Evolutionary conservation across 2,888 invertebrate genomes (phyloP).

Genomic region (Adela reaumurella): DNA sequence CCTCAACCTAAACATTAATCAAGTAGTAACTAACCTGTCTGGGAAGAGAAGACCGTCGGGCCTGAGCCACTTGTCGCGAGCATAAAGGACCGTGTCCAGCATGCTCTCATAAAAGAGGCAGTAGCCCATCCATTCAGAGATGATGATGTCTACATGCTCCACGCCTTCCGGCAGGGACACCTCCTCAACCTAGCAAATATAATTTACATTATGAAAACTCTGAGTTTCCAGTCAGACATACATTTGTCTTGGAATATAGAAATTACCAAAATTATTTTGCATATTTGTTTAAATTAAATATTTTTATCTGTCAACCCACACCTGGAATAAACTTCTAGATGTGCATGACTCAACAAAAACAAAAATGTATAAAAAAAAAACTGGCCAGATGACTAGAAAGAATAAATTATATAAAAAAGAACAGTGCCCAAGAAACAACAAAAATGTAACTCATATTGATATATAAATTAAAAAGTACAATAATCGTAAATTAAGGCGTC

Average conservation of each 20-base stretch:
- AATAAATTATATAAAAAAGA: too few species aligned
- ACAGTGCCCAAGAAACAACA: too few species aligned
- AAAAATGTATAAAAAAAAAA: too few species aligned
- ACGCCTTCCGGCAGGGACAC: constrained; percentile 81
- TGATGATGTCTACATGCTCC: constrained; percentile 91
- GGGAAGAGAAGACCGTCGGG: constrained; percentile 93
- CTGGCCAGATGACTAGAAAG: too few species aligned
- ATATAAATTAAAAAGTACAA: too few species aligned
- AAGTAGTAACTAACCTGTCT: constrained; percentile 61
- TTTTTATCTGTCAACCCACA: too few species aligned
- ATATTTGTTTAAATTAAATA: constrained; percentile 1
- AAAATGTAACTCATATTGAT: too few species aligned
- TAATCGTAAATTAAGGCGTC: too few species aligned
- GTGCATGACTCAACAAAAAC: too few species aligned
- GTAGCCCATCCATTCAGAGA: constrained; percentile 78
- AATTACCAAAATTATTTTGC: background rate
- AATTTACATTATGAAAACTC: background rate
- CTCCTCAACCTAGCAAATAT: constrained; percentile 91
- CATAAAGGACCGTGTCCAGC: constrained; percentile 98
- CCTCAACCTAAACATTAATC: constrained; percentile 84
- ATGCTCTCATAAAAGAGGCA: constrained; percentile 98
- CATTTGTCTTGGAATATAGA: background rate
- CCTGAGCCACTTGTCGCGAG: constrained; percentile 97
- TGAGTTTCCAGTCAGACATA: background rate
- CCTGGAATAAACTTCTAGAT: too few species aligned